Evolutionary conservation across 2,888 invertebrate genomes (phyloP), one percentile per base, ranked within the genome.

Genomic region (Xanthostigma xanthostigma): DNA sequence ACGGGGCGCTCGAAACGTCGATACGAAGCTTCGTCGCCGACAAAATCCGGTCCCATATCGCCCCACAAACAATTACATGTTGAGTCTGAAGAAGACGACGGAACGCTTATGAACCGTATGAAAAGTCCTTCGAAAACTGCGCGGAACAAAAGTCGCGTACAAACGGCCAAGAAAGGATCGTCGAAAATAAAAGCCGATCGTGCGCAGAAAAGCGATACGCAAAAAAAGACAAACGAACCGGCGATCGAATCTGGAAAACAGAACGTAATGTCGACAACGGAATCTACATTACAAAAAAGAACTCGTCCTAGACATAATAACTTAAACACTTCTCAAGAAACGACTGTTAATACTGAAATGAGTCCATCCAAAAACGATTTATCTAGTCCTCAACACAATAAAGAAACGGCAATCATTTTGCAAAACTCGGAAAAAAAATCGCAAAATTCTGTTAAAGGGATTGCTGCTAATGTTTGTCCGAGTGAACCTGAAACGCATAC

Each of bases 11-110:
- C 48, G 58, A 62, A 58, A 53, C 56, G 59, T 41, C 55, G 62
- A 48, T 57, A 60, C 0, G 65, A 66, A 44, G 53, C 51, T 11
- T 52, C 50, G 9, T 64, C 61, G 54, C 62, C 64, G 6, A 59
- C 57, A 3, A 66, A 66, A 57, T 58, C 57, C 36, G 49, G 53
- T 13, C 33, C 36, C 13, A 57, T 56, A 12, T 62, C 62, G 8
- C 62, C 63, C 8, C 54, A 54, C 3, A 67, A 67, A 55, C 65
- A 67, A 27, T 12, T 36, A 11, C 48, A 35, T 37, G 34, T 14
- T 13, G 48, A 48, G 43, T 48, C 42, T 4, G 43, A 42, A 35
- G 48, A 48, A 10, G 48, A 48, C 33, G 48, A 48, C 5, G n/a
- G 43, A 12, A 12, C 36, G 9, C 17, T 13, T n/a, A 33, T 38